phyloP scores from a whole-genome alignment of 2,113 vertebrate genomes.

The Lasiurus borealis region DNA sequence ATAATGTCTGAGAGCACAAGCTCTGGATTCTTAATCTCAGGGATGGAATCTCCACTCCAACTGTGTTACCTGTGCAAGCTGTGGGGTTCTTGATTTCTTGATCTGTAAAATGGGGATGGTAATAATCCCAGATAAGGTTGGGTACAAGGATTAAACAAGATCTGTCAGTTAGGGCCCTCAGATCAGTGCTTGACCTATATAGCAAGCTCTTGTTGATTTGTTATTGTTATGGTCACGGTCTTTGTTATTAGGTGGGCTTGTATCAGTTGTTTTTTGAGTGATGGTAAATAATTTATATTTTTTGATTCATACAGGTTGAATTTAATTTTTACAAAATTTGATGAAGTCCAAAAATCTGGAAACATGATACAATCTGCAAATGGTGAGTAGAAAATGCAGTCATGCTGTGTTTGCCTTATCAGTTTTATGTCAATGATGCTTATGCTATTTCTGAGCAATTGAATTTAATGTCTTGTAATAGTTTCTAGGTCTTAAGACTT shows the following conservation, averaged over 20 bases:
- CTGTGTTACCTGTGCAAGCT: neutral
- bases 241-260: neutral
- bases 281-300: neutral
- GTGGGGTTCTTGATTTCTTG: neutral
- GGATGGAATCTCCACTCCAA: neutral
- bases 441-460: conserved; percentile 26
- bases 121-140: neutral
- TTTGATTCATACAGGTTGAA: conserved; percentile 92
- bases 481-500: neutral
- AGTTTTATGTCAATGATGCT: neutral
- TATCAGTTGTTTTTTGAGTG: conserved; percentile 21
- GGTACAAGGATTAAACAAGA: neutral
- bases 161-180: neutral
- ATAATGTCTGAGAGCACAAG: neutral
- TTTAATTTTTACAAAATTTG: conserved; percentile 99
- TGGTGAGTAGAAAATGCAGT: conserved; percentile 89
- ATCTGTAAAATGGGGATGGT: neutral
- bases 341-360: conserved; percentile 98
- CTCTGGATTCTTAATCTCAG: neutral
- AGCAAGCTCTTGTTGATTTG: neutral
- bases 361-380: conserved; percentile 95
- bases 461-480: neutral
- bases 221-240: neutral
- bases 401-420: neutral
- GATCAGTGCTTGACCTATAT: neutral